phyloP scores from a whole-genome alignment of 1,140 invertebrate species.

The Penaeus chinensis region DNA sequence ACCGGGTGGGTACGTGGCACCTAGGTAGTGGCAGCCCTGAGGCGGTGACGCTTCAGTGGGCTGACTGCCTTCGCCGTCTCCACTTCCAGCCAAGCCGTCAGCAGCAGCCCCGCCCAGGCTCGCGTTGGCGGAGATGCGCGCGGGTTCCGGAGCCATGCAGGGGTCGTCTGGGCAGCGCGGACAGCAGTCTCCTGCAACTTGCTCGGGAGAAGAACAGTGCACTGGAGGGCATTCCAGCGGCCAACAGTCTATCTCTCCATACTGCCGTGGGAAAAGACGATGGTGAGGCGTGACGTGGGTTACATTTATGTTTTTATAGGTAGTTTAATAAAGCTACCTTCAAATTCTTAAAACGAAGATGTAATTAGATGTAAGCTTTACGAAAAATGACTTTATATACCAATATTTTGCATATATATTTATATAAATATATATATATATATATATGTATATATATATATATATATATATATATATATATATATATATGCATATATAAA shows the following conservation, averaged over 20 bases:
- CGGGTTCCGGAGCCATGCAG: constrained; percentile 60
- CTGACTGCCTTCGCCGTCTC: too few relatives aligned
- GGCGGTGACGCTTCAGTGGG: constrained; percentile 28
- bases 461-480: too few relatives aligned
- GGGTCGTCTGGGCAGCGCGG: constrained; percentile 78
- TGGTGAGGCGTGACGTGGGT: too few relatives aligned
- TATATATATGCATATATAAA: too few relatives aligned
- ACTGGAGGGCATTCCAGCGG: constrained; percentile 83
- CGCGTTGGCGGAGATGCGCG: constrained; percentile 55
- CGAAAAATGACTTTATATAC: too few relatives aligned
- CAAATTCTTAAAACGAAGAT: too few relatives aligned
- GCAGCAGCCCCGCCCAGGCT: constrained; percentile 62
- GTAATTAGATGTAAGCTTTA: too few relatives aligned
- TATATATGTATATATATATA: too few relatives aligned
- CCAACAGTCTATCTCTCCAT: constrained; percentile 91
- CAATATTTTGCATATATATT: too few relatives aligned
- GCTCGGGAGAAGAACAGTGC: constrained; percentile 77
- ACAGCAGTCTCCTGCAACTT: constrained; percentile 77
- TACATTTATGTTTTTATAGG: too few relatives aligned
- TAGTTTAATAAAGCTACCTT: too few relatives aligned
- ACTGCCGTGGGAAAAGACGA: constrained; percentile 70
- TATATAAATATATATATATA: too few relatives aligned
- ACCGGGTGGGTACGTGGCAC: constrained; percentile 74
- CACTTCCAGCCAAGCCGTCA: constrained; percentile 9
- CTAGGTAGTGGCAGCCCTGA: constrained; percentile 74